Conservation (phyloP, 2,888 invertebrate genomes). For the Trichogramma dendrolimi region DNA sequence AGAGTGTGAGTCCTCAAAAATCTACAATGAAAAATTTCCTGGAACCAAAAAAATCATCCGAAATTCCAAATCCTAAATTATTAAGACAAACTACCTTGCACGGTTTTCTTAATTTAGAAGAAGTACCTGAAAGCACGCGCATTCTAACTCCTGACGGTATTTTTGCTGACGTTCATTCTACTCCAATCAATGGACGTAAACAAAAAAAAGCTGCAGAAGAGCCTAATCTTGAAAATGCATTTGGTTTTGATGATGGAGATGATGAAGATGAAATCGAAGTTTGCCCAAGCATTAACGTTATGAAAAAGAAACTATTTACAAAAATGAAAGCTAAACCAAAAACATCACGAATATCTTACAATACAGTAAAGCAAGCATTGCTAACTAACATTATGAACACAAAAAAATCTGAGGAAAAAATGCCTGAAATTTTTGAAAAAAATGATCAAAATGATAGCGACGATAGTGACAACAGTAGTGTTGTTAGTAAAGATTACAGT, state of each 20-base stretch:
- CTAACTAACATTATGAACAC: constrained; percentile 12
- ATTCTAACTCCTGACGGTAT: constrained; percentile 40
- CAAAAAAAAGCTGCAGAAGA: constrained; percentile 19
- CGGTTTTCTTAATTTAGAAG: constrained; percentile 39
- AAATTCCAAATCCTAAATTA: constrained; percentile 22
- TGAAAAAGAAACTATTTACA: constrained; percentile 21
- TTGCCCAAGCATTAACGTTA: constrained; percentile 1
- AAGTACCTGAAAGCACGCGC: constrained; percentile 37
- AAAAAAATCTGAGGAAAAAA: constrained; percentile 3
- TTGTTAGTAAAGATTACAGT: neutral
- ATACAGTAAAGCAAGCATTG: constrained; percentile 12
- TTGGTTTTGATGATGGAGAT: constrained; percentile 40
- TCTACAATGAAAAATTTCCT: no score
- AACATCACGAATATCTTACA: constrained; percentile 16
- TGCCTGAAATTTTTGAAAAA: neutral
- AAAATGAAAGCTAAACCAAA: constrained; percentile 20
- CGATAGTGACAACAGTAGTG: constrained; percentile 2
- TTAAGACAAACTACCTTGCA: constrained; percentile 42
- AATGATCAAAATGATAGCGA: constrained; percentile 11
- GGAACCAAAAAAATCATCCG: neutral
- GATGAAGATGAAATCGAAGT: constrained; percentile 26
- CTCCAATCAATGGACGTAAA: constrained; percentile 30
- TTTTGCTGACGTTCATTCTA: constrained; percentile 37
- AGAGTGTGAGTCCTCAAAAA: no score
- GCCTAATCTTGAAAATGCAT: constrained; percentile 36